Evolutionary conservation across 2,113 vertebrate species (phyloP).

Genomic region (Leptobrachium ailaonicum): DNA sequence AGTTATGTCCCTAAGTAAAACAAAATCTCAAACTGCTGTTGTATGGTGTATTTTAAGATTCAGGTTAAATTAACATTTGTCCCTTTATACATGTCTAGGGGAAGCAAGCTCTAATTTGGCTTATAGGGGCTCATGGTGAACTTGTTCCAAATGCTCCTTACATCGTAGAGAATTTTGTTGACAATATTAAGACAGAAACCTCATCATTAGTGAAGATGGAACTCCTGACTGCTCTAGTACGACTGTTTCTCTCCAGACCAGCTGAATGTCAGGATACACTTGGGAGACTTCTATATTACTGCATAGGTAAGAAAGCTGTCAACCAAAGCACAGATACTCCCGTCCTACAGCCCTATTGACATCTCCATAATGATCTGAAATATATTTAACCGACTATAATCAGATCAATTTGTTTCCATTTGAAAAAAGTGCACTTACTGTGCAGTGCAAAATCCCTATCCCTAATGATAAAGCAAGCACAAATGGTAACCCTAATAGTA

Average conservation of each 20-base stretch:
- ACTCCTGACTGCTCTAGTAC: constrained; percentile 81
- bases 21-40: too few relatives aligned
- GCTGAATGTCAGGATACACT: constrained; percentile 92
- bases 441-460: too few relatives aligned
- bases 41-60: too few relatives aligned
- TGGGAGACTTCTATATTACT: constrained; percentile 83
- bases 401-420: too few relatives aligned
- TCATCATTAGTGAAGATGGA: constrained; percentile 85
- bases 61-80: background rate
- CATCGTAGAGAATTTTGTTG: constrained; percentile 85
- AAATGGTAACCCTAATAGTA: too few relatives aligned
- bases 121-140: constrained; percentile 84
- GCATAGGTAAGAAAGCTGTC: constrained; percentile 73
- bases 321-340: too few relatives aligned
- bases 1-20: too few relatives aligned
- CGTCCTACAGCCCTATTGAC: too few relatives aligned
- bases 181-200: constrained; percentile 76
- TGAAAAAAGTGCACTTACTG: too few relatives aligned
- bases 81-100: constrained; percentile 68
- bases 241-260: constrained; percentile 84
- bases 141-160: constrained; percentile 83
- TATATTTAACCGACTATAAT: too few relatives aligned
- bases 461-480: too few relatives aligned
- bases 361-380: too few relatives aligned
- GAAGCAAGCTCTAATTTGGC: constrained; percentile 89